phyloP scores from a whole-genome alignment of 30 jellyfish, hydroid and myxozoan genomes.

The Hydractinia echinata region DNA sequence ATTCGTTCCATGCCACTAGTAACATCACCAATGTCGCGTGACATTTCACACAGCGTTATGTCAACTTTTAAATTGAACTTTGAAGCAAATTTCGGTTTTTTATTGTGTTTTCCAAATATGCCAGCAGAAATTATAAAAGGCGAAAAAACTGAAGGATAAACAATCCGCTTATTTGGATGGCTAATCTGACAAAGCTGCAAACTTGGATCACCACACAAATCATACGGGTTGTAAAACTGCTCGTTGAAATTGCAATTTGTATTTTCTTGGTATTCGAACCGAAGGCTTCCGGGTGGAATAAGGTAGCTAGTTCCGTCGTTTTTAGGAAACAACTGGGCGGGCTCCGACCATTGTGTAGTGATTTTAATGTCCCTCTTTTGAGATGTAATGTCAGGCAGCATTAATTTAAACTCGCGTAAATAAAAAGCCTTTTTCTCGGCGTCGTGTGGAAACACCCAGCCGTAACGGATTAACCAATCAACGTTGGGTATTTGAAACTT shows the following conservation, averaged over 20 bases:
- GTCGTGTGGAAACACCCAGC: conserved; percentile 32
- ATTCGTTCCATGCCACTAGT: neutral
- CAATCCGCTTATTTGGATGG: neutral
- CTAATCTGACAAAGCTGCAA: neutral
- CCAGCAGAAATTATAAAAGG: neutral
- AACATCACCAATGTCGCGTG: neutral
- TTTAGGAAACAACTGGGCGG: neutral
- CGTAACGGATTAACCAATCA: conserved; percentile 37
- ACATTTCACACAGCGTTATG: neutral
- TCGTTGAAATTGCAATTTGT: neutral
- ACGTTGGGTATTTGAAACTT: conserved; percentile 29
- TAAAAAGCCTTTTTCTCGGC: neutral
- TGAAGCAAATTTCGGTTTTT: neutral
- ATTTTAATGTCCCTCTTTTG: neutral
- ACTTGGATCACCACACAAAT: neutral
- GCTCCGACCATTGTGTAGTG: neutral
- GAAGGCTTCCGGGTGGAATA: neutral
- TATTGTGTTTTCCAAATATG: neutral
- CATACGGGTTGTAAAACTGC: conserved; percentile 4
- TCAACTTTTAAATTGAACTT: neutral
- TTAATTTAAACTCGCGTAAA: neutral
- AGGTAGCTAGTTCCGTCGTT: neutral
- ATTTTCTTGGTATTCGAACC: conserved; percentile 12
- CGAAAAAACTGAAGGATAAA: conserved; percentile 6
- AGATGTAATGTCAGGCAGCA: neutral